Base-by-base conservation (phyloP, 2,888 invertebrate genomes). In the Caenorhabditis wallacei region DNA sequence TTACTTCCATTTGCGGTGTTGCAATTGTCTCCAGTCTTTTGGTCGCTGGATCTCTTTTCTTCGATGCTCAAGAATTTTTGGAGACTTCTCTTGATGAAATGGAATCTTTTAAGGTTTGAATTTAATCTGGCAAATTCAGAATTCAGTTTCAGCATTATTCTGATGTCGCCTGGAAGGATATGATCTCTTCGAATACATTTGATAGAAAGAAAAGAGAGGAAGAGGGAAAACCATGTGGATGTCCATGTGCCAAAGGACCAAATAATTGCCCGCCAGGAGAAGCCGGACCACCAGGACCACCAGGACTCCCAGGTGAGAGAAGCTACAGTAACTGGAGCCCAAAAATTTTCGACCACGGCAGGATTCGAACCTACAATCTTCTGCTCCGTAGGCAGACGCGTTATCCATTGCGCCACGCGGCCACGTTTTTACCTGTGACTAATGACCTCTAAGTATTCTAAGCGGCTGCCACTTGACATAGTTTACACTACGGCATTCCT, bases 381-480 rank as follows among this genome's bases (percentile, higher is more conserved):
- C 92, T 90, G 92, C 89, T 92, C 89, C 92, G 92, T 92, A 92
- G 92, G 89, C 92, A 90, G 92, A 92, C 92, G 92, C 92, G 30
- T 88, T 88, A 87, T 88, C 88, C 88, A 88, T 87, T 88, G 86
- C 86, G 88, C 88, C 86, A 88, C 87, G 82, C 85, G 84, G 85
- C 85, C 86, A 83, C 43, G 54, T 37, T 37, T 4, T 13, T 10
- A 90, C 88, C 91, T 91, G 91, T 91, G 91, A 90, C 91, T 92
- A 30, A 85, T 43, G 91, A 92, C 91, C 91, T 91, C 30, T 91
- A 91, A 89, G 91, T 88, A 92, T 89, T 91, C 91, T 91, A 91
- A 91, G 88, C 90, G 89, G 91, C 90, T 91, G 90, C 91, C 43
- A 5, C 43, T 43, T 11, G 43, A 4, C 8, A 43, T 10, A 85